Base-by-base conservation (phyloP, 2,797 vertebrate genomes). In the Thaleichthys pacificus region DNA sequence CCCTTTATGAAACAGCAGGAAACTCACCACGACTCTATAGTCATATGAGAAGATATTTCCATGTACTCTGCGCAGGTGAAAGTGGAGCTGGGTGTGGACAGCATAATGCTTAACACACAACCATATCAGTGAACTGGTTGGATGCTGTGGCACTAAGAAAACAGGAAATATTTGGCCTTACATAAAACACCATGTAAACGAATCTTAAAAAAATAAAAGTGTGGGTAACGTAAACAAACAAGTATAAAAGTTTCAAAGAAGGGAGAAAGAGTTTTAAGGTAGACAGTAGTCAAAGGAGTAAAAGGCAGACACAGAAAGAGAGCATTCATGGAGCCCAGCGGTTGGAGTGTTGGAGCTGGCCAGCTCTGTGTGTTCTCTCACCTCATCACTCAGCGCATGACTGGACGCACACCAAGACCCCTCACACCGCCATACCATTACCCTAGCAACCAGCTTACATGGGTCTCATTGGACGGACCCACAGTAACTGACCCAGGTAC, bases 331-430 rank as follows among this genome's bases (percentile, higher is more conserved):
- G 67, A 66, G n/a, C 32, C 24, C 56, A 60, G 26, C 19, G 11
- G 54, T 69, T 57, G 62, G 57, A 24, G 22, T 21, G 58, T 61
- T 7, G 22, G 22, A 3, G n/a, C 21, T 60, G 58, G 58, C 80
- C 63, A 49, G 66, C 75, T 69, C 79, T 63, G 54, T 70, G 19
- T 68, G 82, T 82, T 64, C 84, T 76, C 35, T 88, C 89, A 91
- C 90, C 88, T 91, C 89, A 91, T 91, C 86, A 86, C 76, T 91
- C 88, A 88, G 60, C 51, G 11, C 51, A 56, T 76, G 79, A 75
- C 80, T 67, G 80, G 71, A 79, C 66, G 17, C 79, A 75, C 75
- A 11, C 70, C 77, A 21, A 68, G 67, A 24, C 73, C 58, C 73
- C 63, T 21, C 71, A 71, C 32, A 64, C 3, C 62, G 60, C 1